These are phyloP conservation scores for Sciurus carolinensis DNA, from an alignment of 2,797 vertebrate genomes.

Conservation along the genomic window DNA sequence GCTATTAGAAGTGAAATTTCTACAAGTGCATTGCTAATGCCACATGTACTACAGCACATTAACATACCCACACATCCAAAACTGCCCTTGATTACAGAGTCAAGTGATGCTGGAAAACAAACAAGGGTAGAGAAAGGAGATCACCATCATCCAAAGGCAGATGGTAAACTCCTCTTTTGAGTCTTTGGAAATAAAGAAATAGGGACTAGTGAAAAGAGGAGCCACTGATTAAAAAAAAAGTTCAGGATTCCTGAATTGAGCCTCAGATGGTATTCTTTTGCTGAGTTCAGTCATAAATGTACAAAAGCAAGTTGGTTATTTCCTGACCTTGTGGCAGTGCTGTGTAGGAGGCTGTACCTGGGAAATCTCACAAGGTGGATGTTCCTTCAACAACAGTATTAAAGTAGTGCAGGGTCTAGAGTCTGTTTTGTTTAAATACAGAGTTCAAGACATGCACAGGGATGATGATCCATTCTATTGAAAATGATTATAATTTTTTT, in stretches of 20 bases:
- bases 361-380: not conserved
- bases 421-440: slow-evolving; percentile 1
- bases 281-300: not conserved
- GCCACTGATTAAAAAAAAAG: not conserved
- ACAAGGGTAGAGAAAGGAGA: not conserved
- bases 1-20: slow-evolving; percentile 20
- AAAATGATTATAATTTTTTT: slow-evolving; percentile 27
- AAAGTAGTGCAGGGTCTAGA: not conserved
- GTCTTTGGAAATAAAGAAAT: not conserved
- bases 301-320: not conserved
- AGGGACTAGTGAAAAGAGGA: not conserved
- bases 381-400: not conserved
- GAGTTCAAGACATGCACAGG: not conserved
- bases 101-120: not conserved
- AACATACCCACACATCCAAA: not conserved
- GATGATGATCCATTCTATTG: not conserved
- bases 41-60: not conserved
- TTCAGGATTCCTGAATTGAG: not conserved
- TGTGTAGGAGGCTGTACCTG: not conserved
- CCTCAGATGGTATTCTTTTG: not conserved
- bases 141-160: not conserved
- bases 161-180: not conserved
- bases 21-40: not conserved
- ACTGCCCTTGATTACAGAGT: not conserved
- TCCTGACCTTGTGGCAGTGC: too few species aligned